These are phyloP conservation scores for Palloptera scutellata DNA, from an alignment of 2,888 invertebrate species.

Conservation along the genomic window DNA sequence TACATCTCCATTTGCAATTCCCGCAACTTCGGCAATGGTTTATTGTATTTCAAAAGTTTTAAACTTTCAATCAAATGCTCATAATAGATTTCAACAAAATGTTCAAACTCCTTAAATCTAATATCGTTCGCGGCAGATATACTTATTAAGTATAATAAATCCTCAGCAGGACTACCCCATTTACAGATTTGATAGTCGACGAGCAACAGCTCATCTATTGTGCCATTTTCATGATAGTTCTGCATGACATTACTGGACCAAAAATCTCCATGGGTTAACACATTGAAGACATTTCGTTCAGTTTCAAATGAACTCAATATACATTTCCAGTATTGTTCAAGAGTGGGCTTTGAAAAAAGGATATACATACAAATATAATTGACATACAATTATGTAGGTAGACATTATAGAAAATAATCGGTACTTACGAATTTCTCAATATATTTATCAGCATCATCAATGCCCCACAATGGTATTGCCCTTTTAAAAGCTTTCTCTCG, in stretches of 20 bases:
- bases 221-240: conserved; percentile 44
- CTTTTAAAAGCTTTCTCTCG: conserved; percentile 36
- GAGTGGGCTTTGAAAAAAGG: conserved; percentile 37
- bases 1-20: conserved; percentile 52
- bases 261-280: conserved; percentile 57
- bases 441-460: conserved; percentile 47
- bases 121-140: conserved; percentile 50
- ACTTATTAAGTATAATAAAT: conserved; percentile 53
- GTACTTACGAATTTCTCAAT: conserved; percentile 46
- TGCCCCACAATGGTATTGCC: conserved; percentile 49
- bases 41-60: conserved; percentile 47
- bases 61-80: conserved; percentile 53
- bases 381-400: neutral
- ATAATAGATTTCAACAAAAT: conserved; percentile 55
- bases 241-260: conserved; percentile 60
- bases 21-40: conserved; percentile 49
- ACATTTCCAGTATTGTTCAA: conserved; percentile 45
- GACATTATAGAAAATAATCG: neutral
- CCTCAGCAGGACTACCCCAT: conserved; percentile 56
- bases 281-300: conserved; percentile 46
- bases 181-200: conserved; percentile 51
- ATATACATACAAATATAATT: neutral
- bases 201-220: conserved; percentile 45
- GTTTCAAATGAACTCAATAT: conserved; percentile 29
- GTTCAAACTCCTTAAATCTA: conserved; percentile 51